Conservation (phyloP, 1,140 invertebrate genomes). For the Trichonephila clavata region DNA sequence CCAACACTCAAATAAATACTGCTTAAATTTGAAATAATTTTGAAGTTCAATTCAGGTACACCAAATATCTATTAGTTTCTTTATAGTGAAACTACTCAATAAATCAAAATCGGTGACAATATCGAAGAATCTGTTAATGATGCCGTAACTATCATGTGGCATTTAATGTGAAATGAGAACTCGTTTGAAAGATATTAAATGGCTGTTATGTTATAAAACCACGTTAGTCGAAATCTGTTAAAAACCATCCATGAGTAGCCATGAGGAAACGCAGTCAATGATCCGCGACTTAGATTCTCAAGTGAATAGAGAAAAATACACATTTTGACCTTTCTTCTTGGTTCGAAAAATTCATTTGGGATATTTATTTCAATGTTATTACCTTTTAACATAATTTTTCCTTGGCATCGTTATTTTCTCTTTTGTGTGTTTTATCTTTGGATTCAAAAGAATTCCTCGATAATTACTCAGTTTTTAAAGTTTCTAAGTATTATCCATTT, state of each 20-base stretch:
- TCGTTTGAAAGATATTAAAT: neutral
- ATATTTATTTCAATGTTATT: neutral
- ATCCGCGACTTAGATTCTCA: conserved; percentile 20
- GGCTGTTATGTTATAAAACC: neutral
- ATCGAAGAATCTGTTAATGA: neutral
- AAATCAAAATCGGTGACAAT: neutral
- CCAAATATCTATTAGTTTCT: neutral
- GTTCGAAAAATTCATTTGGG: neutral
- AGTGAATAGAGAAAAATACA: neutral
- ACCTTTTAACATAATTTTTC: neutral
- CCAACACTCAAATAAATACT: no score
- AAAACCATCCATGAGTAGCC: conserved; percentile 5
- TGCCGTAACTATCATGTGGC: neutral
- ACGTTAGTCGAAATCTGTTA: neutral
- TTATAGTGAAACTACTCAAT: neutral
- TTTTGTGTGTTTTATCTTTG: neutral
- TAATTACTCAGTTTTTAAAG: neutral
- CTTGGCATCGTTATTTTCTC: conserved; percentile 27
- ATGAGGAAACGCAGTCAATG: conserved; percentile 24
- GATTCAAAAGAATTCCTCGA: neutral
- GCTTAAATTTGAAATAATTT: no score
- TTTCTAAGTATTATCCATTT: neutral
- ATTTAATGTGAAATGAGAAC: neutral
- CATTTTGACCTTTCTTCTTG: conserved; percentile 19
- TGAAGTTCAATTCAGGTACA: no score